Evolutionary conservation across 2,113 vertebrate genomes (phyloP), one percentile per base, ranked within the genome.

Genomic region (Notarius quadriscutis): DNA sequence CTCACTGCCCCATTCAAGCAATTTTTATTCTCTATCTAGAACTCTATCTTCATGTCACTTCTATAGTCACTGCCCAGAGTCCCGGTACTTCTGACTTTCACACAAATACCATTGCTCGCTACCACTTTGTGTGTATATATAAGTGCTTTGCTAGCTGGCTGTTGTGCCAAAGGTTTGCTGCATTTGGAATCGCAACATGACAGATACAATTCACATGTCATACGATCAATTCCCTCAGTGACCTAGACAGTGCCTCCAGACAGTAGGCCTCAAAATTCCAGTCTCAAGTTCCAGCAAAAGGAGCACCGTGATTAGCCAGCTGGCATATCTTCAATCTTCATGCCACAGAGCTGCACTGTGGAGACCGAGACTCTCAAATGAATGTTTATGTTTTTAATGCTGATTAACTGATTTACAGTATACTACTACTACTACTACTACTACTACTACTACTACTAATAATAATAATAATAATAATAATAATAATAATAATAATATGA

Each of bases 251-350:
- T 60, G 69, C 71, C 62, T 75, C 34, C 79, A 87, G 65, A 72
- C 67, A 51, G 67, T 30, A 63, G 30, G 55, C 55, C 67, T 79
- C 20, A 34, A 75, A 72, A 87, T 83, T 74, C 67, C 86, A 53
- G 80, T 62, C 67, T 87, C 80, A 51, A 55, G 86, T 87, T 87
- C 58, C 86, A 87, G 86, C n/a, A 20, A 74, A 82, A 48, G 34
- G 55, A 87, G 67, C 51, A 3, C 27, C 8, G 51, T 71, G 53
- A 87, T 74, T 51, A 74, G 34, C 22, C 79, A 87, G 86, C 86
- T 87, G 86, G 67, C 80, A 10, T 25, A 69, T 81, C 69, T 75
- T 85, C 84, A 69, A 81, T 81, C 77, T 81, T 86, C 85, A 69
- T 86, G 85, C 78, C 85, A 71, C 77, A 18, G 18, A 58, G 85